Percentiles rank a stretch among this genome's conserved stretches.
Evolutionary conservation across 2,888 invertebrate genomes (phyloP).

Genomic region (Zonitis immaculata): DNA sequence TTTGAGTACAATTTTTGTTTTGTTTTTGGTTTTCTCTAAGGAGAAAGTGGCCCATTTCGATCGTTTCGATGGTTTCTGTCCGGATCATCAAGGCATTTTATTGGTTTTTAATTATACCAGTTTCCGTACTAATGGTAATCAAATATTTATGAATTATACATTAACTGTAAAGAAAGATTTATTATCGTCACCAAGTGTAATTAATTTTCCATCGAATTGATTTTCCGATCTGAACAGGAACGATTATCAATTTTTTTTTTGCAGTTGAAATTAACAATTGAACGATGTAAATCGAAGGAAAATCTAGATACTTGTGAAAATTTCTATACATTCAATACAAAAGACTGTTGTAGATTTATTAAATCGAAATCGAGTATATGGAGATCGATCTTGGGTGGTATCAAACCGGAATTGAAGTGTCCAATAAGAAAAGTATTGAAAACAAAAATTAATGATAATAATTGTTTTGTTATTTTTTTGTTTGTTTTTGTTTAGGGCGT

Average conservation of each 20-base stretch:
- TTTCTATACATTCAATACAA: constrained; percentile 20
- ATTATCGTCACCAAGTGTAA: constrained; percentile 6
- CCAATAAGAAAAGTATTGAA: constrained; percentile 25
- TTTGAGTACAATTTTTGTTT: too few relatives aligned
- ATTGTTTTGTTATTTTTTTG: too few relatives aligned
- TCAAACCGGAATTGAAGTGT: constrained; percentile 20
- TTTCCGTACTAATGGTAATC: constrained; percentile 3
- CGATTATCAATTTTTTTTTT: too few relatives aligned
- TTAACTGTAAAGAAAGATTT: constrained; percentile 17
- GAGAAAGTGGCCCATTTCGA: constrained; percentile 18
- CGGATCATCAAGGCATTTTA: constrained; percentile 14
- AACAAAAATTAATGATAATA: too few relatives aligned
- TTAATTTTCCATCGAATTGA: too few relatives aligned
- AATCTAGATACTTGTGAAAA: constrained; percentile 23
- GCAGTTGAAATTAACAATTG: constrained; percentile 16
- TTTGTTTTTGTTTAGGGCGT: too few relatives aligned
- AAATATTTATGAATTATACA: constrained; percentile 14
- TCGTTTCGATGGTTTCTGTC: constrained; percentile 22
- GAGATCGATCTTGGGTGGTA: constrained; percentile 13
- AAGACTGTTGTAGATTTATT: constrained; percentile 20
- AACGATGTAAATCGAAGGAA: constrained; percentile 20
- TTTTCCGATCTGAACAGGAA: too few relatives aligned
- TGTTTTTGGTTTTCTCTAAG: too few relatives aligned
- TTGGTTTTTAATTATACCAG: constrained; percentile 17
- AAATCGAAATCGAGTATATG: constrained; percentile 15